Evolutionary conservation across 2,888 invertebrate species (phyloP), one percentile per base, ranked within the genome.

Genomic region (Spodoptera picta): DNA sequence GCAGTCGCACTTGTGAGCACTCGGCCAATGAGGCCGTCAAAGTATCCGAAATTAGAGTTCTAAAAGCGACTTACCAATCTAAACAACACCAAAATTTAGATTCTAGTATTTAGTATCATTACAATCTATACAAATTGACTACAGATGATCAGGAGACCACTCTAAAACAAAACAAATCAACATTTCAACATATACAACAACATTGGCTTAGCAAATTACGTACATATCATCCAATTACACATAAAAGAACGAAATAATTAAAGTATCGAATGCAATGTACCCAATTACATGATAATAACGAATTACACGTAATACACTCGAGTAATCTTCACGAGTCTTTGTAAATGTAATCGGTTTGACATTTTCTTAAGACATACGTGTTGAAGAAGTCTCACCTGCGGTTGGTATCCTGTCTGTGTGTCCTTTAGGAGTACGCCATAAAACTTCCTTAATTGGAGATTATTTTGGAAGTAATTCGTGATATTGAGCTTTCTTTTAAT

Each of bases 321-420:
- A 47, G 63, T 66, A 68, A 79, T 77, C 68, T 60, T 67, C 65
- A 48, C 60, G 55, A 60, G 54, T 44, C 14, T 63, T 67, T 68
- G 60, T 69, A 70, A 60, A 60, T 46, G 65, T 78, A 78, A 78
- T 78, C 9, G 44, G 41, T 64, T 69, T 78, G 78, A 72, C 78
- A 78, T 78, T 78, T 36, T 79, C 43, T 10, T 43, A 58, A 48
- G 49, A 62, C 54, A 60, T 72, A 79, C 72, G 77, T 72, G 78
- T 60, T 46, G 52, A 48, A n/a, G n/a, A 49, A 50, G 44, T 48
- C 50, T 58, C 77, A 77, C 76, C 77, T 71, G 71, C 60, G 54
- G 49, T 24, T 59, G 73, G 46, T 49, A 23, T 41, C 24, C 58
- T 58, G 23, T 52, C 12, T 60, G 27, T 31, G 23, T 63, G 36